A percentile compares a stretch with the other conserved stretches of the same genome.
These are phyloP conservation scores for Phyllostomus hastatus DNA, from an alignment of 2,113 vertebrate genomes.

Conservation along the genomic window DNA sequence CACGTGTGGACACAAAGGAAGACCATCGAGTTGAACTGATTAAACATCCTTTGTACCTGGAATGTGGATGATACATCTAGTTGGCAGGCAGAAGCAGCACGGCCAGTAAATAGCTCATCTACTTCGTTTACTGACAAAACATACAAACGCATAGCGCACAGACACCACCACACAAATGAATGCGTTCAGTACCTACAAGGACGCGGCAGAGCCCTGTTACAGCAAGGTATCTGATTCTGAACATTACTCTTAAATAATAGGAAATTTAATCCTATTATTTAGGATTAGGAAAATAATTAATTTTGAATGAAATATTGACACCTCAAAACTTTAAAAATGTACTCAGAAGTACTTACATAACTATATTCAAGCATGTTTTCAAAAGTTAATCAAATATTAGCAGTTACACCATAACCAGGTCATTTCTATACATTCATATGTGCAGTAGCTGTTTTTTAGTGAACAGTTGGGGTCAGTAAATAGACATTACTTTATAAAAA, in stretches of 20 bases:
- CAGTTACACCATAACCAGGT: not conserved
- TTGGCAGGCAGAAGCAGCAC: constrained; percentile 44
- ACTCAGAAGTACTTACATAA: not conserved
- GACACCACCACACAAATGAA: not conserved
- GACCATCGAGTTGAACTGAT: constrained; percentile 34
- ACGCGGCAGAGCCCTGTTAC: not conserved
- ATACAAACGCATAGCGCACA: not conserved
- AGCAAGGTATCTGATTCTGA: constrained; percentile 21
- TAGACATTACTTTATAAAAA: not conserved
- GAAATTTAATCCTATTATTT: too few relatives aligned
- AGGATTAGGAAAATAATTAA: not conserved
- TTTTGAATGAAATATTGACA: constrained; percentile 20
- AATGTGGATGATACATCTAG: constrained; percentile 33
- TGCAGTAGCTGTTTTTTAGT: not conserved
- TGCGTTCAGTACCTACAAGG: not conserved
- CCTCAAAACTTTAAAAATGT: not conserved
- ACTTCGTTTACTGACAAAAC: constrained; percentile 43
- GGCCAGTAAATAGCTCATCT: constrained; percentile 35
- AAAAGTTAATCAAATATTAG: not conserved
- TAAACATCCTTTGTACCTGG: constrained; percentile 57
- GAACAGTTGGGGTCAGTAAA: not conserved
- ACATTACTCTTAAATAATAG: not conserved
- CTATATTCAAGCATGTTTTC: not conserved
- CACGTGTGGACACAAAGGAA: constrained; percentile 43
- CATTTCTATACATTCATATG: not conserved